Base-by-base conservation (phyloP, 2,113 vertebrate genomes). In the Paramormyrops kingsleyae region DNA sequence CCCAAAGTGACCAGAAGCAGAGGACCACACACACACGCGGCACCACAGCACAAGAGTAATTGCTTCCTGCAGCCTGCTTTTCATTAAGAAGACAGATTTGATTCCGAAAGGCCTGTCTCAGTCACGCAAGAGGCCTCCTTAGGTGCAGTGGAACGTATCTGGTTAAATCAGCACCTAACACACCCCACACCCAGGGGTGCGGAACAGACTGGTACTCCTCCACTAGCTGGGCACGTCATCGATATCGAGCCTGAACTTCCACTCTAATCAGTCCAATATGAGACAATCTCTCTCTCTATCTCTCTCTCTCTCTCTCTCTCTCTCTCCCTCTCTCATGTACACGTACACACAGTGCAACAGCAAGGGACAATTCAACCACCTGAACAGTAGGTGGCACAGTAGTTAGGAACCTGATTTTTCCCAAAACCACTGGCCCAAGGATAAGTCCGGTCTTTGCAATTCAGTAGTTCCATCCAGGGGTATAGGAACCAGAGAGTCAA, bases 81-180 rank as follows among this genome's bases (percentile, higher is more conserved):
- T 87, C 50, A 87, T 87, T 87, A 87, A 84, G 44, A 15, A 39
- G 27, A 52, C 85, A 53, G 85, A 87, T 86, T 49, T 86, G 83
- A 86, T 53, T 56, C 50, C 5, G 27, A 53, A 53, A 87, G 27
- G 31, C 85, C 31, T 5, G n/a, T 42, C 27, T 87, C 44, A 49
- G 85, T 87, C 85, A 87, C 47, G 31, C n/a, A 87, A 87, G 50
- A 53, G 85, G 85, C 85, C 85, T 87, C 27, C n/a, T 31, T 19
- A 53, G 83, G 44, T n/a, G 47, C n/a, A 27, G 47, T 21, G 44
- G n/a, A 31, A 53, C 13, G 2, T 17, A 87, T 53, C 27, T 87
- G 50, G 50, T 17, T 27, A 17, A 35, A 87, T 53, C 31, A 53
- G n/a, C 50, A 53, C 85, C 21, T 24, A 44, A 44, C 44, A 84